Percentiles rank a stretch among this genome's conserved stretches.
These are phyloP conservation scores for Condylostylus longicornis DNA, from an alignment of 1,140 invertebrate genomes.

Conservation along the genomic window DNA sequence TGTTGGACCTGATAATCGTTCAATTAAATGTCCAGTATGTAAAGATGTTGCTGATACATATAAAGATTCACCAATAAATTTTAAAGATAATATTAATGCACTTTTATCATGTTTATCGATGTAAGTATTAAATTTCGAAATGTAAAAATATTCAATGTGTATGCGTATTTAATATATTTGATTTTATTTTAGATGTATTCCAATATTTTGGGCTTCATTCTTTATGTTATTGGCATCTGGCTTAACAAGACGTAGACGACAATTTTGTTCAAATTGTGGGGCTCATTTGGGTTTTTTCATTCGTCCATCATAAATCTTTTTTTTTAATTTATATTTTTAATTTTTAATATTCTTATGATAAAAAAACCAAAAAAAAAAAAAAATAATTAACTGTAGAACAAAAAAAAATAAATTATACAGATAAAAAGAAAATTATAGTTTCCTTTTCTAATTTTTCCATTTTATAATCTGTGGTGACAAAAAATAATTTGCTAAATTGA, in stretches of 20 bases:
- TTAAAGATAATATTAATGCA: constrained; percentile 22
- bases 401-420: too few relatives aligned
- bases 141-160: not conserved
- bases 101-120: constrained; percentile 20
- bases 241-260: constrained; percentile 22
- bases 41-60: constrained; percentile 15
- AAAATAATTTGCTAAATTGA: too few relatives aligned
- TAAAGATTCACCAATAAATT: constrained; percentile 20
- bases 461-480: too few relatives aligned
- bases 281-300: constrained; percentile 26
- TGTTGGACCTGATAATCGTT: constrained; percentile 20
- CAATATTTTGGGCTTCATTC: constrained; percentile 22
- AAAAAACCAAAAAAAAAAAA: not conserved
- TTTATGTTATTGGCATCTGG: constrained; percentile 24
- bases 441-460: too few relatives aligned
- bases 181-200: constrained; percentile 19
- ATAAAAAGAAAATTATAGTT: too few relatives aligned
- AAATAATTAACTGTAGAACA: too few relatives aligned
- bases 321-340: not conserved
- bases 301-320: constrained; percentile 16
- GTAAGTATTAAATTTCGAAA: constrained; percentile 9
- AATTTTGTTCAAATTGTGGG: constrained; percentile 27
- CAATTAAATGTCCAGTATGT: constrained; percentile 21
- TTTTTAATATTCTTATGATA: not conserved
- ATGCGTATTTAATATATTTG: constrained; percentile 1